Base-by-base conservation (phyloP, 2,113 vertebrate species). In the Neolamprologus variostigma region DNA sequence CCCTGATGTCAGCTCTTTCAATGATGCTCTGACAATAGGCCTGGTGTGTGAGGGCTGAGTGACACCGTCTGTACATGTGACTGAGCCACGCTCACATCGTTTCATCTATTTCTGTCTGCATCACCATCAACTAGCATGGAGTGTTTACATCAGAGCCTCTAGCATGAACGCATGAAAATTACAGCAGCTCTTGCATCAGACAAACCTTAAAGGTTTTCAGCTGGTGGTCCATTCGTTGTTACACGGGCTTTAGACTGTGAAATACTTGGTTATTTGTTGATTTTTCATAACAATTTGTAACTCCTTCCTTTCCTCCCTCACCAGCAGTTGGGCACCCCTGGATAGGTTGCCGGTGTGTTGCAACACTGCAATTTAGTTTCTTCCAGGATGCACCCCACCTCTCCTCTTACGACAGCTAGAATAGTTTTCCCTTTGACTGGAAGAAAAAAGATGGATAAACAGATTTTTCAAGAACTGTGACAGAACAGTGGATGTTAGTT, bases 1-100 rank as follows among this genome's bases (percentile, higher is more conserved):
- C 59, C 82, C 54, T 92, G 92, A 96, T 83, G 89, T 95, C 94
- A 95, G 83, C 89, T 81, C 51, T 79, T 57, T 79, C 45, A 5
- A 8, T 9, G 57, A 54, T 5, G 42, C 37, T 73, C 23, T 84
- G 82, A 96, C 95, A 96, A 96, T 90, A 79, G 91, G 50, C 82
- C 85, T 8, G 71, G 90, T 96, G 94, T 95, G 84, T 86, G 85
- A 87, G 16, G 82, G 40, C 21, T 37, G 86, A 37, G 51, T 79
- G 90, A 89, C 80, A 37, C 45, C 1, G 78, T 51, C 54, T 57
- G 80, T 83, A 37, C 55, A 31, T 86, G 79, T 86, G 89, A 92
- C 83, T 71, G 45, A 89, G 78, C 19, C 21, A 35, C 26, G 86
- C 66, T 88, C 87, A 81, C 81, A 81, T 68, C 7, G 4, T 35